Percentiles rank a stretch among this genome's conserved stretches.
These are phyloP conservation scores for Watsonalla cultraria DNA, from an alignment of 2,888 invertebrate genomes.

Conservation along the genomic window DNA sequence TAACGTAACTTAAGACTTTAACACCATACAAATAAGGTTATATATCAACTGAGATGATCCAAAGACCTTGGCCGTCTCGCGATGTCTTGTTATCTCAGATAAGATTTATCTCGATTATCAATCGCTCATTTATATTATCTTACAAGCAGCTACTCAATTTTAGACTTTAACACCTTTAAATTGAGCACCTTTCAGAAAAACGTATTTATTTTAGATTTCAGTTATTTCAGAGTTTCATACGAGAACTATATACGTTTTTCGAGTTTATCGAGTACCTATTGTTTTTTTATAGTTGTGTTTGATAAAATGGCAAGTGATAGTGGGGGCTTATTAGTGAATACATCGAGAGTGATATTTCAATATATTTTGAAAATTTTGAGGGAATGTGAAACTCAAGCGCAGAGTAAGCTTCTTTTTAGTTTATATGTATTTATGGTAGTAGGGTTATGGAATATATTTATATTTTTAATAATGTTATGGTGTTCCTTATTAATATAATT, in stretches of 20 bases:
- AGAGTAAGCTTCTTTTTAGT: conserved; percentile 36
- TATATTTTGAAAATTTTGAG: conserved; percentile 47
- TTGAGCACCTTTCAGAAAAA: background rate
- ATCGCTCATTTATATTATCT: background rate
- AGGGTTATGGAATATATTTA: no score
- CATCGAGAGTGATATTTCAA: conserved; percentile 40
- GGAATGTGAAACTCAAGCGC: conserved; percentile 35
- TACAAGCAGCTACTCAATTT: background rate
- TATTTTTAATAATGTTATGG: no score
- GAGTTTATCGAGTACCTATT: conserved; percentile 20
- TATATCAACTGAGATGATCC: background rate
- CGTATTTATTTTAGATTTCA: background rate
- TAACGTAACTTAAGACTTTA: no score
- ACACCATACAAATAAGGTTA: background rate
- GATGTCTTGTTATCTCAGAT: background rate
- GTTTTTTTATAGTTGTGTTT: conserved; percentile 11
- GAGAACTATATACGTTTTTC: background rate
- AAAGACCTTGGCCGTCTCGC: background rate
- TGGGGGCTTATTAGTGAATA: conserved; percentile 44
- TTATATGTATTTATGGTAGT: background rate
- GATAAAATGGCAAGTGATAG: conserved; percentile 52
- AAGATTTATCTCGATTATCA: conserved; percentile 2
- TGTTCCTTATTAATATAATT: no score
- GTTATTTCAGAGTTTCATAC: background rate
- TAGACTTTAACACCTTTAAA: background rate